These are phyloP conservation scores for Gobio gobio DNA, from an alignment of 2,113 vertebrate genomes.

Conservation along the genomic window DNA sequence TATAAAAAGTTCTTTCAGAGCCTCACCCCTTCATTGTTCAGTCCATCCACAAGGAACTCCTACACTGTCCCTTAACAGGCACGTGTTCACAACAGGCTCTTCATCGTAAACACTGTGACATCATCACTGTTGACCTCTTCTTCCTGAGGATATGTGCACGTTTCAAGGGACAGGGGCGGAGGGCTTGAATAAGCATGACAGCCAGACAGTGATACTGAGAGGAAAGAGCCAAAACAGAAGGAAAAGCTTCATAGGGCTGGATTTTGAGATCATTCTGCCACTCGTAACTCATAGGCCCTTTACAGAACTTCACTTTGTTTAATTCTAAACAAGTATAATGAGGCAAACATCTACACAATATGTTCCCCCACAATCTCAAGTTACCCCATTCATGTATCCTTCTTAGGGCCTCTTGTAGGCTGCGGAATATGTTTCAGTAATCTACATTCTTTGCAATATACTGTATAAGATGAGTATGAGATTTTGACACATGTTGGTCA, in stretches of 20 bases:
- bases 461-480: not conserved
- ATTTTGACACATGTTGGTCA: not conserved
- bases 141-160: conserved; percentile 50
- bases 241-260: not conserved
- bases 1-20: conserved; percentile 33
- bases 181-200: not conserved
- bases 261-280: not conserved
- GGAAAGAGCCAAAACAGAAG: conserved; percentile 22
- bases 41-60: not conserved
- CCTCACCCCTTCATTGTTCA: conserved; percentile 45
- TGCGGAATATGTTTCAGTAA: not conserved
- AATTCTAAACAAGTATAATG: conserved; percentile 16
- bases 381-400: not conserved
- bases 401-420: not conserved
- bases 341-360: not conserved
- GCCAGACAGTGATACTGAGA: not conserved
- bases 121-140: conserved; percentile 32
- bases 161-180: not conserved
- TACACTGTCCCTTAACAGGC: conserved; percentile 32
- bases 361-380: not conserved
- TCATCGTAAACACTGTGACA: conserved; percentile 50
- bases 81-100: conserved; percentile 30
- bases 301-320: not conserved
- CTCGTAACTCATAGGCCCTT: not conserved
- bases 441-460: not conserved